Conservation (phyloP, 1,140 invertebrate species). For the Diploscapter pachys region DNA sequence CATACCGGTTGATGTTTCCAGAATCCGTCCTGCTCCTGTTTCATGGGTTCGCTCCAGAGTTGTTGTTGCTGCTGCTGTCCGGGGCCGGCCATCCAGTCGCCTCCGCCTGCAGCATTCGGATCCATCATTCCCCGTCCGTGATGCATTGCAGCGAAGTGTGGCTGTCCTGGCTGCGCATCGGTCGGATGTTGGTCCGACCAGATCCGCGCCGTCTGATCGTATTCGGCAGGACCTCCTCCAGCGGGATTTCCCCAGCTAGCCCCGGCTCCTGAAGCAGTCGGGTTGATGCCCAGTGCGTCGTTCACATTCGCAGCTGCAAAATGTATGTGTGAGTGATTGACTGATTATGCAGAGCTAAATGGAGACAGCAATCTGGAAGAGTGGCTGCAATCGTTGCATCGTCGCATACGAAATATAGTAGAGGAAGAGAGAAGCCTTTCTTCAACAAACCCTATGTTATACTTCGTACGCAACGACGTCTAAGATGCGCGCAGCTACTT, state of each 20-base stretch:
- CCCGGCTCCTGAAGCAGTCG: background rate
- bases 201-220: slow-evolving; percentile 15
- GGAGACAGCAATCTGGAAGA: too few species aligned
- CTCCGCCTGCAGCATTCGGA: background rate
- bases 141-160: background rate
- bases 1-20: slow-evolving; percentile 25
- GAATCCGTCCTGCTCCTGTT: slow-evolving; percentile 29
- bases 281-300: slow-evolving; percentile 23
- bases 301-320: slow-evolving; percentile 28
- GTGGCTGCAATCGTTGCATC: too few species aligned
- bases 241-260: slow-evolving; percentile 8
- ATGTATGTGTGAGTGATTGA: background rate
- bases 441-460: too few species aligned
- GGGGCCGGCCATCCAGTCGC: slow-evolving; percentile 19
- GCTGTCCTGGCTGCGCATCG: slow-evolving; percentile 25
- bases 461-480: too few species aligned
- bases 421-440: too few species aligned
- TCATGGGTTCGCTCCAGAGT: slow-evolving; percentile 31
- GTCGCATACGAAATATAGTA: too few species aligned
- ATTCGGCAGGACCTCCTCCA: slow-evolving; percentile 5
- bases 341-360: too few species aligned
- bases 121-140: slow-evolving; percentile 21
- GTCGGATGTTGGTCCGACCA: slow-evolving; percentile 26
- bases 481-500: too few species aligned
- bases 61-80: slow-evolving; percentile 13